Conservation (phyloP, 2,888 invertebrate genomes). For the Acanthosoma haemorrhoidale region DNA sequence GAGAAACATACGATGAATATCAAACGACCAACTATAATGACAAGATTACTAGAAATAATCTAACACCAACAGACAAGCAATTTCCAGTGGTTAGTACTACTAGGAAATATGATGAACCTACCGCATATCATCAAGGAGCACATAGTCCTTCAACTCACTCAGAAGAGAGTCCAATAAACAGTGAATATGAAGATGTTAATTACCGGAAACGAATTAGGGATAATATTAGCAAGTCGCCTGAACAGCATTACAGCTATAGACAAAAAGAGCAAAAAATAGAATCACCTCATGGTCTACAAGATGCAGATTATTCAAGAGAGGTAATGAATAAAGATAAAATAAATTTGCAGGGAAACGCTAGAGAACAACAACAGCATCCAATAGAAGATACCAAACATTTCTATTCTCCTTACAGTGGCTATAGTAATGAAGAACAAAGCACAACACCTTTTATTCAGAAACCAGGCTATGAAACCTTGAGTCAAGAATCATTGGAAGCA, state of each 20-base stretch:
- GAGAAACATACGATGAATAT: constrained; percentile 2
- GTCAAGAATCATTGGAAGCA: not conserved
- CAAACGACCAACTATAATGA: not conserved
- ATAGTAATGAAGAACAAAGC: constrained; percentile 5
- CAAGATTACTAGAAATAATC: not conserved
- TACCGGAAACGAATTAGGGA: constrained; percentile 33
- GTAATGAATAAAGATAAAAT: constrained; percentile 22
- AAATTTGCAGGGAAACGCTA: constrained; percentile 40
- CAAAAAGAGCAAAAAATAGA: not conserved
- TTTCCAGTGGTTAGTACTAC: not conserved
- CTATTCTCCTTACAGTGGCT: not conserved
- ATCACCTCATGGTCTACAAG: not conserved
- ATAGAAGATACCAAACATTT: constrained; percentile 32
- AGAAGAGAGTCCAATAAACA: constrained; percentile 17
- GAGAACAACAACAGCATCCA: constrained; percentile 42
- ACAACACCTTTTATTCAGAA: constrained; percentile 14
- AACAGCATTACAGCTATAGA: not conserved
- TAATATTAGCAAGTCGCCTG: not conserved
- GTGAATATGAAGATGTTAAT: constrained; percentile 21
- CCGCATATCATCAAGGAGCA: not conserved
- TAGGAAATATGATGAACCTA: not conserved
- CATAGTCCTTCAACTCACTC: constrained; percentile 3
- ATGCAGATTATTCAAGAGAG: constrained; percentile 8
- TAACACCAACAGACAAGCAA: not conserved
- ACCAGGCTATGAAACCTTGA: not conserved